A percentile compares a stretch with the other conserved stretches of the same genome.
phyloP scores from a whole-genome alignment of 2,797 vertebrate genomes.

The Leucoraja ocellata region DNA sequence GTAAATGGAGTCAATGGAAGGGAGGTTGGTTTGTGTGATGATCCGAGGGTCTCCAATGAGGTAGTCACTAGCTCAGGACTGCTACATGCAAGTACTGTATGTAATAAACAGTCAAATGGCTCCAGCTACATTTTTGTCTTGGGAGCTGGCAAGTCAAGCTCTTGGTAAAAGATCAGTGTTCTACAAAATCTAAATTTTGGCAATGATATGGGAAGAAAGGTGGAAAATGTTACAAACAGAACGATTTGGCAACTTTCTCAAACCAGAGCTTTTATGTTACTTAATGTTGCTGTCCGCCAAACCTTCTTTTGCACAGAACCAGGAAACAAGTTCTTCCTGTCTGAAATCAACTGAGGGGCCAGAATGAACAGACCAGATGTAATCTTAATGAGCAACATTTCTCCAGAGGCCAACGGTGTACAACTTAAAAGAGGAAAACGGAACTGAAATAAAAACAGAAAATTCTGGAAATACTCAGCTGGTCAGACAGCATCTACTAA shows the following conservation, averaged over 20 bases:
- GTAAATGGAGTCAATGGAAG: too few species aligned
- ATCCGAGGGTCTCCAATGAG: too few species aligned
- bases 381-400: background rate
- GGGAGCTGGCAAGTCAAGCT: background rate
- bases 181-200: background rate
- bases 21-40: too few species aligned
- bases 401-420: background rate
- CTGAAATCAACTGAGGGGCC: background rate
- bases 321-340: constrained; percentile 30
- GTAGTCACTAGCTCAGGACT: too few species aligned
- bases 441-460: too few species aligned
- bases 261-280: background rate
- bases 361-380: background rate
- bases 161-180: background rate
- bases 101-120: background rate
- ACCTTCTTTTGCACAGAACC: background rate
- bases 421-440: background rate
- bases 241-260: background rate
- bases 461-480: too few species aligned
- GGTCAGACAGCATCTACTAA: too few species aligned
- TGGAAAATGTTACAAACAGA: background rate
- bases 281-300: background rate
- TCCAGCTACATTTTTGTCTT: background rate
- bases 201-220: background rate
- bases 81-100: too few species aligned